These are phyloP conservation scores for Drosophila kepulauana DNA, from an alignment of 1,140 invertebrate species.

Conservation along the genomic window DNA sequence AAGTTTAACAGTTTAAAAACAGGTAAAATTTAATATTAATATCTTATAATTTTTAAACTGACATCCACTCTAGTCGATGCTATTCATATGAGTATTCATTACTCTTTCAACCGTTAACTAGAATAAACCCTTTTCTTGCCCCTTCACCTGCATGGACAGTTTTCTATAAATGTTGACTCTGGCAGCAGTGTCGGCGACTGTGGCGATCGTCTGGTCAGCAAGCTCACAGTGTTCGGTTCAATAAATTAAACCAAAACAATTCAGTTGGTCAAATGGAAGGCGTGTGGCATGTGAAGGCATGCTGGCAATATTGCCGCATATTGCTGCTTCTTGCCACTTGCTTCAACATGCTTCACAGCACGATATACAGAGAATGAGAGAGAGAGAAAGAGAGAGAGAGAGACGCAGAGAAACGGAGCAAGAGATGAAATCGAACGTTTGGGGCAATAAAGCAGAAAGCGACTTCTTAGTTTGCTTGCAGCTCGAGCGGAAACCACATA, in stretches of 20 bases:
- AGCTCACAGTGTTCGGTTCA: constrained; percentile 47
- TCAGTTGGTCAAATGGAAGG: constrained; percentile 54
- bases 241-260: constrained; percentile 80
- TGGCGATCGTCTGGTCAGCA: constrained; percentile 31
- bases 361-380: not conserved
- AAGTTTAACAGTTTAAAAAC: not conserved
- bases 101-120: not conserved
- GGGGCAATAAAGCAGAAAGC: constrained; percentile 73
- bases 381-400: not conserved
- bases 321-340: constrained; percentile 35
- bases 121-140: not conserved
- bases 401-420: not conserved
- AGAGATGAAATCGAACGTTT: constrained; percentile 21
- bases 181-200: constrained; percentile 25
- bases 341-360: constrained; percentile 26
- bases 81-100: not conserved
- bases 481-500: constrained; percentile 80
- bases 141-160: constrained; percentile 17
- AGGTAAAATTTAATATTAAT: too few relatives aligned
- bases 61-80: not conserved
- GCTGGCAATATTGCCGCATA: constrained; percentile 43
- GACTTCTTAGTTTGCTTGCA: constrained; percentile 77
- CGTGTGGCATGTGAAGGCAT: constrained; percentile 30
- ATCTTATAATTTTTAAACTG: too few relatives aligned
- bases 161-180: constrained; percentile 8